Conservation (phyloP, 2,113 vertebrate genomes). For the Pterocles orientalis region DNA sequence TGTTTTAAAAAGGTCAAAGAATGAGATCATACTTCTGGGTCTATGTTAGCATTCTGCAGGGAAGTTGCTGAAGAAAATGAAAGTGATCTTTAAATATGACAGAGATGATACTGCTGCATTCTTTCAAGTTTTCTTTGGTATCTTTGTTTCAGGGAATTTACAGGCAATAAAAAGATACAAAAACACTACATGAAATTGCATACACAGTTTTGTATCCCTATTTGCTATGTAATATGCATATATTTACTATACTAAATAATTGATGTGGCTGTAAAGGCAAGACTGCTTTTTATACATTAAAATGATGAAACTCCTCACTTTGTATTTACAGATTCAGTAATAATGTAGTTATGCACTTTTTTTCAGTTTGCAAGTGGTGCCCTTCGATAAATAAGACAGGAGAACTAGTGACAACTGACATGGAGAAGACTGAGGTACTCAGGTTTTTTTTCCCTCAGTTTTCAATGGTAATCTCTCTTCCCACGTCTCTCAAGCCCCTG, state of each 20-base stretch:
- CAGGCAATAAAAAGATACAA: neutral
- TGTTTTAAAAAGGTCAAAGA: constrained; percentile 37
- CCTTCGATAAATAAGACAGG: neutral
- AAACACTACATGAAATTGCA: neutral
- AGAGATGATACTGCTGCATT: neutral
- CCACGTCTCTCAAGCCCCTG: neutral
- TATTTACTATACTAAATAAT: neutral
- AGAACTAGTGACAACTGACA: neutral
- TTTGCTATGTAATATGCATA: accelerated
- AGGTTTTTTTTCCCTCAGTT: no score
- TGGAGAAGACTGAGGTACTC: neutral
- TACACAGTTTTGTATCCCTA: neutral
- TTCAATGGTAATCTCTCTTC: no score
- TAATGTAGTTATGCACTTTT: neutral
- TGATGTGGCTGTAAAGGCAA: neutral
- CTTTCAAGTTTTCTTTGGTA: constrained; percentile 46
- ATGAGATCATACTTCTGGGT: constrained; percentile 28
- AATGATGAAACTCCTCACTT: neutral
- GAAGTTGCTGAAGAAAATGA: constrained; percentile 51
- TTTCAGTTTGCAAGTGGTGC: neutral
- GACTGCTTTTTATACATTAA: neutral
- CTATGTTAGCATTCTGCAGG: constrained; percentile 22
- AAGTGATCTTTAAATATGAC: constrained; percentile 20
- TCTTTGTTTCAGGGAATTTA: constrained; percentile 30
- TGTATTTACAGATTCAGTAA: neutral